These are phyloP conservation scores for Mythimna albipuncta DNA, from an alignment of 2,888 invertebrate genomes.

Conservation along the genomic window DNA sequence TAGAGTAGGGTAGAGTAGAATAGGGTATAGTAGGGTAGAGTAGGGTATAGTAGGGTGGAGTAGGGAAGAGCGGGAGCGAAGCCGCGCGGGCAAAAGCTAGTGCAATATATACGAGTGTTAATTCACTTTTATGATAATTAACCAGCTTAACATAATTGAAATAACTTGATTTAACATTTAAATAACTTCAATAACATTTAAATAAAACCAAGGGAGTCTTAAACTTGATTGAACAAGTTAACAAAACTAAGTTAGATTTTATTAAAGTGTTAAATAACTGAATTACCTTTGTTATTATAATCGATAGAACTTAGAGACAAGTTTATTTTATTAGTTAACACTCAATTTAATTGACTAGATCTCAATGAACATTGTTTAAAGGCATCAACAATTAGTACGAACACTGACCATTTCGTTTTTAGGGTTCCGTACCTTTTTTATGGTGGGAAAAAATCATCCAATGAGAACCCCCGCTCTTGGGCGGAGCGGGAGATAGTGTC, in stretches of 20 bases:
- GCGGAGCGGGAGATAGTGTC: too few relatives aligned
- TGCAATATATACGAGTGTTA: background rate
- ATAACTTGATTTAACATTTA: constrained; percentile 20
- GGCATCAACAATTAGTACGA: too few relatives aligned
- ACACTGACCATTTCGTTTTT: too few relatives aligned
- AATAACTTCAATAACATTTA: background rate
- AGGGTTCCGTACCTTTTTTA: too few relatives aligned
- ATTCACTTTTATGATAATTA: background rate
- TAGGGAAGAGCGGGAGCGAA: too few relatives aligned
- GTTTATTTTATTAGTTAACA: background rate
- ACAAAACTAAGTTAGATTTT: constrained; percentile 18
- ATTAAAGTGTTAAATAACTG: constrained; percentile 19
- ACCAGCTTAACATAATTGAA: constrained; percentile 2
- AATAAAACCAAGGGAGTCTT: constrained; percentile 20
- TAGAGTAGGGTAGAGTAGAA: too few relatives aligned
- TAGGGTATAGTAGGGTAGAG: too few relatives aligned
- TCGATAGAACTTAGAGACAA: background rate
- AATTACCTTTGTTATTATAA: constrained; percentile 13
- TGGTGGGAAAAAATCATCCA: too few relatives aligned
- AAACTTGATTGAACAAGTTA: constrained; percentile 15
- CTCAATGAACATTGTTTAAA: too few relatives aligned
- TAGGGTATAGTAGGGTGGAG: too few relatives aligned
- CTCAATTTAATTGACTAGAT: background rate
- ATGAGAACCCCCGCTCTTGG: too few relatives aligned
- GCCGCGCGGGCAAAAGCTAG: too few relatives aligned